Evolutionary conservation across 2,797 vertebrate genomes (phyloP).

Genomic region (Fratercula arctica): DNA sequence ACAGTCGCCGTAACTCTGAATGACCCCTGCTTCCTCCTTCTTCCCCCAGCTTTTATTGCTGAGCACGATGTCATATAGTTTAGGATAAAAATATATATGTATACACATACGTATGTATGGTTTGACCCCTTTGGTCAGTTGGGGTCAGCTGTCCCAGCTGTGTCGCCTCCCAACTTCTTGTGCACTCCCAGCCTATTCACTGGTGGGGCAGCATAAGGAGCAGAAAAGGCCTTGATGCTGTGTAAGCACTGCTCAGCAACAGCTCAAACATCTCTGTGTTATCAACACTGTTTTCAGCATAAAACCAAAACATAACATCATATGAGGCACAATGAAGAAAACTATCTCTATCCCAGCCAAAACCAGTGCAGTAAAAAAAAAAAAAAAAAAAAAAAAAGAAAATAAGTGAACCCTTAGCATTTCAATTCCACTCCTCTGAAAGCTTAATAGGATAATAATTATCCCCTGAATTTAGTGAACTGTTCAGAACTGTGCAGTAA

Average conservation of each 20-base stretch:
- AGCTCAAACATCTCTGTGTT: background rate
- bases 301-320: background rate
- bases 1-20: accelerated
- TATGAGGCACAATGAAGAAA: background rate
- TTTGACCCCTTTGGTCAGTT: background rate
- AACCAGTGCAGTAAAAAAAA: background rate
- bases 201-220: accelerated
- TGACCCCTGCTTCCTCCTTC: accelerated
- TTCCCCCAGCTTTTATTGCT: background rate
- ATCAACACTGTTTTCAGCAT: background rate
- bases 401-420: background rate
- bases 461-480: background rate
- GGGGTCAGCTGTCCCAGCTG: background rate
- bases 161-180: background rate
- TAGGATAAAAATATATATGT: background rate
- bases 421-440: background rate
- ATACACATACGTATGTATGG: too few species aligned
- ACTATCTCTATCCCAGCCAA: background rate
- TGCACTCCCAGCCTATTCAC: accelerated
- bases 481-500: background rate
- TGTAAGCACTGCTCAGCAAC: background rate
- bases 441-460: background rate
- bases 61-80: accelerated
- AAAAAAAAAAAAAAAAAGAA: background rate
- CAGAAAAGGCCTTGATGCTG: background rate